phyloP scores from a whole-genome alignment of 2,113 vertebrate genomes.

The Colistium nudipinnis region DNA sequence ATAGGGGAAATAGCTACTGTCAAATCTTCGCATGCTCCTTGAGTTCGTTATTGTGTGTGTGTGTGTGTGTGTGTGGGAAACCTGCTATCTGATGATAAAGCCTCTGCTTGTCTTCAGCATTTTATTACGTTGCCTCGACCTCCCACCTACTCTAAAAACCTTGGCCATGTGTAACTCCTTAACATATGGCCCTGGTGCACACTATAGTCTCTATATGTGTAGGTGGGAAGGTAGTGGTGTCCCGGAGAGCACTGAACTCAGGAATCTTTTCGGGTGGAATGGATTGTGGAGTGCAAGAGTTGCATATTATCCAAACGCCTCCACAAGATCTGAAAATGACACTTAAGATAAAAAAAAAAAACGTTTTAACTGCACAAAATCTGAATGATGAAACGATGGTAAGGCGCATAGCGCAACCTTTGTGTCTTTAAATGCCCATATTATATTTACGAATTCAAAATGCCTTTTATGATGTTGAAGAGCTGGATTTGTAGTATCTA shows the following conservation, averaged over 20 bases:
- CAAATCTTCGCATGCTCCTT: not conserved
- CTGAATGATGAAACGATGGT: not conserved
- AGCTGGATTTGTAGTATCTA: not conserved
- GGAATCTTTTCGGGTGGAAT: constrained; percentile 39
- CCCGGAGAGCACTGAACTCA: constrained; percentile 24
- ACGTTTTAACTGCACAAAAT: not conserved
- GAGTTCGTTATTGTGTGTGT: no score
- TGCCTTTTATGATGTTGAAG: not conserved
- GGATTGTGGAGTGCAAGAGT: constrained; percentile 37
- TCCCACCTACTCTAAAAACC: constrained; percentile 56
- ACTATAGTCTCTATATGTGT: constrained; percentile 34
- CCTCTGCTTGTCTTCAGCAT: constrained; percentile 11
- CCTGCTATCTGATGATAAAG: constrained; percentile 21
- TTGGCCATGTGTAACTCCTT: constrained; percentile 40
- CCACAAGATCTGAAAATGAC: constrained; percentile 11
- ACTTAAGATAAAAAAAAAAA: no score
- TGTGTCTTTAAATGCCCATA: not conserved
- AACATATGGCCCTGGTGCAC: constrained; percentile 33
- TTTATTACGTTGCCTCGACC: constrained; percentile 42
- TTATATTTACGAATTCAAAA: constrained; percentile 1
- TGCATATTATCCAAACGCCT: constrained; percentile 30
- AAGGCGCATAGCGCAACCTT: not conserved
- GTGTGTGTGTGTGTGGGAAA: constrained; percentile 36
- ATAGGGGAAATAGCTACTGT: not conserved
- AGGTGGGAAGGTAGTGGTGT: constrained; percentile 44